A percentile compares a stretch with the other conserved stretches of the same genome.
Conservation (phyloP, 1,140 invertebrate species). For the Lethocerus indicus region DNA sequence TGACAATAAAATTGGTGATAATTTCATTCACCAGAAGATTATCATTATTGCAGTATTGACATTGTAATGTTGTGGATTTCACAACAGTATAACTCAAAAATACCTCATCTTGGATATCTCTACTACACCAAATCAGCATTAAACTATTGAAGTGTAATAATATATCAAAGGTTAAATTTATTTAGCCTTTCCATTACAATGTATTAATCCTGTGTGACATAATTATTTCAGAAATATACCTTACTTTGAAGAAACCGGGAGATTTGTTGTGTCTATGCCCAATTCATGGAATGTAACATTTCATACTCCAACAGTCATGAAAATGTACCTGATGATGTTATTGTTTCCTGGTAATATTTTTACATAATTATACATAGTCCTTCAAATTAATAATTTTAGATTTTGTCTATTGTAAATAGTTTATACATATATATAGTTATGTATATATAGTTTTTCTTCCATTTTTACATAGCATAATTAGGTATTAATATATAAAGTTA, state of each 20-base stretch:
- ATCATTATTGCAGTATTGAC: too few relatives aligned
- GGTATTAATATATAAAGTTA: not conserved
- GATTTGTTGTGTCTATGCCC: slow-evolving; percentile 58
- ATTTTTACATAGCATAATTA: not conserved
- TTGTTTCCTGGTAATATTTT: slow-evolving; percentile 43
- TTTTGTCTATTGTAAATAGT: not conserved
- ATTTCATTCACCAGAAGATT: too few relatives aligned
- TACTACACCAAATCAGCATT: too few relatives aligned
- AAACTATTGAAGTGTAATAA: too few relatives aligned
- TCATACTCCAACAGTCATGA: slow-evolving; percentile 62
- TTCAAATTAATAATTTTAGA: not conserved
- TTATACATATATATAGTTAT: not conserved
- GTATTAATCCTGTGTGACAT: not conserved
- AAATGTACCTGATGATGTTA: slow-evolving; percentile 57
- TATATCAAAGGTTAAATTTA: too few relatives aligned
- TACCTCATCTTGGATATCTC: too few relatives aligned
- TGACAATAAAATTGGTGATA: too few relatives aligned
- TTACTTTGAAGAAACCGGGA: slow-evolving; percentile 71
- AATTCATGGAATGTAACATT: slow-evolving; percentile 77
- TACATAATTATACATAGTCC: not conserved
- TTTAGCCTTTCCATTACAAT: not conserved
- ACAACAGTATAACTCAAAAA: too few relatives aligned
- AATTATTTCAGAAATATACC: slow-evolving; percentile 48
- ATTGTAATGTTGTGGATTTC: too few relatives aligned
- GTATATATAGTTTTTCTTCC: not conserved